Percentiles rank a stretch among this genome's conserved stretches.
Evolutionary conservation across 2,797 vertebrate genomes (phyloP).

Genomic region (Syngnathus rostellatus): DNA sequence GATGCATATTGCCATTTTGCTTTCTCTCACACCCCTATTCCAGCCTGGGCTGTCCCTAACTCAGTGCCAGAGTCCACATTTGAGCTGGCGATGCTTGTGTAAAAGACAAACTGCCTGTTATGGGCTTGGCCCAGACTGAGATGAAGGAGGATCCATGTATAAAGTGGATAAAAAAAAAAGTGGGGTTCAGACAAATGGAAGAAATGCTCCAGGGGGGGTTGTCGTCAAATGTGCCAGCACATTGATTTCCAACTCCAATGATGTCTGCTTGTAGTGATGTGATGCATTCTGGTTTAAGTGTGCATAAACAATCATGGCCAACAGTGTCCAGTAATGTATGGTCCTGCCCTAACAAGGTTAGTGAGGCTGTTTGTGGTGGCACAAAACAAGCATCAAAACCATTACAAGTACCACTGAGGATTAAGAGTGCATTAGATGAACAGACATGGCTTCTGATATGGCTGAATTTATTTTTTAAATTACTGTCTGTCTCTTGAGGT

Average conservation of each 20-base stretch:
- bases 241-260: conserved; percentile 74
- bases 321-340: conserved; percentile 50
- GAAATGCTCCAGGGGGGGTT: conserved; percentile 39
- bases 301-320: conserved; percentile 66
- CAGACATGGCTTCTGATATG: conserved; percentile 11
- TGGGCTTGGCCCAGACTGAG: conserved; percentile 44
- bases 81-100: conserved; percentile 28
- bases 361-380: conserved; percentile 28
- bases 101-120: conserved; percentile 57
- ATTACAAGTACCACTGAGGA: conserved; percentile 44
- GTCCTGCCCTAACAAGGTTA: conserved; percentile 57
- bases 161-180: conserved; percentile 5
- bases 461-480: background rate
- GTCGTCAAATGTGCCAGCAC: conserved; percentile 42
- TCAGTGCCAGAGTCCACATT: conserved; percentile 42
- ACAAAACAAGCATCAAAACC: conserved; percentile 53
- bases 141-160: conserved; percentile 22
- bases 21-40: background rate
- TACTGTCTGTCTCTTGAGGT: background rate
- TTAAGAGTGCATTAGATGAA: conserved; percentile 24
- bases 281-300: conserved; percentile 60
- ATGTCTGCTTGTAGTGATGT: conserved; percentile 67
- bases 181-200: conserved; percentile 11
- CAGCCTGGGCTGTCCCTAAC: conserved; percentile 40
- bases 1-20: background rate